phyloP scores from a whole-genome alignment of 2,888 invertebrate genomes.

The Leptopilina drosophilae region DNA sequence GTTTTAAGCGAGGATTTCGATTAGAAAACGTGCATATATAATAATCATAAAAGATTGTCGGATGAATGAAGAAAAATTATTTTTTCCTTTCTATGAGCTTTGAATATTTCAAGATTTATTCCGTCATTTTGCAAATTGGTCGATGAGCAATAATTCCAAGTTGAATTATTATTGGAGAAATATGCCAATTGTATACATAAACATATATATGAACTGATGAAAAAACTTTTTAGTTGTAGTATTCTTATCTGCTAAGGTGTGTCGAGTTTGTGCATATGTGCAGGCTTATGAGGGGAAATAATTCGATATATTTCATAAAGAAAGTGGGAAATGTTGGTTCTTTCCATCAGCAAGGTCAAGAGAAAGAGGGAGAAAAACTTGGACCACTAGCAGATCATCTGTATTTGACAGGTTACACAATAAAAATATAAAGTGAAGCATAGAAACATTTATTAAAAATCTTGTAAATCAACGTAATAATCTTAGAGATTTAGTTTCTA shows the following conservation, averaged over 20 bases:
- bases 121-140: not conserved
- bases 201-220: not conserved
- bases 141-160: not conserved
- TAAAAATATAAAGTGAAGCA: too few species aligned
- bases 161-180: not conserved
- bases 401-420: not conserved
- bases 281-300: not conserved
- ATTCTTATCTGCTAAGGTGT: slow-evolving; percentile 9
- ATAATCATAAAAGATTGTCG: not conserved
- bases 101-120: not conserved
- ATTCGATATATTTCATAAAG: slow-evolving; percentile 22
- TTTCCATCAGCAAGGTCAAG: slow-evolving; percentile 20
- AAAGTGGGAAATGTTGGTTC: slow-evolving; percentile 31
- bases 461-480: too few species aligned
- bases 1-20: not conserved
- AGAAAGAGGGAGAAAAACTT: not conserved
- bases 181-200: not conserved
- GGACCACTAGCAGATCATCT: slow-evolving; percentile 5
- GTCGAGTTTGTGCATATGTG: not conserved
- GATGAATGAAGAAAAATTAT: not conserved
- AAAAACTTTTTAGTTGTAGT: not conserved
- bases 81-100: not conserved
- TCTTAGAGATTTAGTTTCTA: too few species aligned
- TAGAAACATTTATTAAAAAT: too few species aligned
- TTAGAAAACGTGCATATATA: not conserved